Evolutionary conservation across 2,113 vertebrate species (phyloP), one percentile per base, ranked within the genome.

Genomic region (Neodontobutis hainanensis): DNA sequence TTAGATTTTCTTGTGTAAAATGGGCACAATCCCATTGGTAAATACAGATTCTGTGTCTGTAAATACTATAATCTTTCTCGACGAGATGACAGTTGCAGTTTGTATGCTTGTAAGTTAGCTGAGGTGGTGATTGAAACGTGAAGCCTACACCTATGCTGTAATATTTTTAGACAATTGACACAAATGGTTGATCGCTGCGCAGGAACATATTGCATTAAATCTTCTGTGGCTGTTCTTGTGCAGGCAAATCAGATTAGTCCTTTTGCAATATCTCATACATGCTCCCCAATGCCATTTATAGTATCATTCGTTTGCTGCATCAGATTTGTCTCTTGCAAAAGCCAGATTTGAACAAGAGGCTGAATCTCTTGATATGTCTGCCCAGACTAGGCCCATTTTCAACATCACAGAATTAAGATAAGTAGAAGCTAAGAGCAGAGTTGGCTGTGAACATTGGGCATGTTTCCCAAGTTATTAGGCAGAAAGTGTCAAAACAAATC

Each of bases 171-270:
- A 61, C 58, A 59, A 46, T 57, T 55, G 59, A 75, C 77, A 65
- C 49, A 32, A 14, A 6, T 27, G 4, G 4, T 11, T 74, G 53
- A 66, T 64, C 63, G 56, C 61, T 47, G 65, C 35, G 2, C 64
- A 6, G 42, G 69, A 62, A 81, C 49, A 45, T 56, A 74, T 76
- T 40, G 27, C 8, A n/a, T 14, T 61, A 64, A 72, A 61, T 35
- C 62, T 63, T 65, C 42, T 68, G 65, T 53, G 60, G 68, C 65
- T 68, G 62, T 55, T 56, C 40, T 58, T 72, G 52, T 49, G 60
- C 71, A 52, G 27, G 51, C 35, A 70, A 82, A 88, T 85, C 48
- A 81, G 64, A 78, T 87, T 65, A 85, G 79, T 15, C 50, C 42
- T 53, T 71, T 73, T 80, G 53, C 66, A 8, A 81, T 61, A 58